Percentiles rank a stretch among this genome's conserved stretches.
phyloP scores from a whole-genome alignment of 2,888 invertebrate genomes.

The Lasioglossum lativentre region DNA sequence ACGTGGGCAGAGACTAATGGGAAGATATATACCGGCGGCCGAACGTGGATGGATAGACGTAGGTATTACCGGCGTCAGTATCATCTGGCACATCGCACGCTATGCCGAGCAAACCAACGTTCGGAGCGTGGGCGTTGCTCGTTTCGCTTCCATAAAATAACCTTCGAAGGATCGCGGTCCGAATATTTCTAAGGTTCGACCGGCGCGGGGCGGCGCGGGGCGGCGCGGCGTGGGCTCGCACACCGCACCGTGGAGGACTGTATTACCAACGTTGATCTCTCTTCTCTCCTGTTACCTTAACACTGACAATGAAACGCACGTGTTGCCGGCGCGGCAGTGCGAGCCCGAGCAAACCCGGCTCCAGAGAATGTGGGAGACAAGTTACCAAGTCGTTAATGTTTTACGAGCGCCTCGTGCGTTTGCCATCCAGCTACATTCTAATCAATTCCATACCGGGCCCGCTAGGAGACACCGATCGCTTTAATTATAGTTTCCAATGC shows the following conservation, averaged over 20 bases:
- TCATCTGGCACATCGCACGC: constrained; percentile 73
- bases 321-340: constrained; percentile 38
- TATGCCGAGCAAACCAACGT: constrained; percentile 42
- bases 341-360: not conserved
- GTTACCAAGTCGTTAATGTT: constrained; percentile 51
- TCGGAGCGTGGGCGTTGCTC: constrained; percentile 58
- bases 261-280: constrained; percentile 49
- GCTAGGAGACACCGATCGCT: not conserved
- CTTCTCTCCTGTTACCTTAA: constrained; percentile 65
- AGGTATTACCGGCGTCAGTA: constrained; percentile 72
- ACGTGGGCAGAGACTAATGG: constrained; percentile 78
- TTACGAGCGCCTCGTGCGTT: constrained; percentile 43
- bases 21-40: constrained; percentile 73
- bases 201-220: no score
- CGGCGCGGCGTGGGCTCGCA: constrained; percentile 66
- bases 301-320: constrained; percentile 73
- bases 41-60: constrained; percentile 75
- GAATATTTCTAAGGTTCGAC: constrained; percentile 61
- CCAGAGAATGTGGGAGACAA: constrained; percentile 41
- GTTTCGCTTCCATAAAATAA: constrained; percentile 72
- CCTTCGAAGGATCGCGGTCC: constrained; percentile 63
- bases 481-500: no score
- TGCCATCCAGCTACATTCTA: constrained; percentile 21
- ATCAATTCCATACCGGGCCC: constrained; percentile 16
- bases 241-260: constrained; percentile 54